A percentile compares a stretch with the other conserved stretches of the same genome.
Conservation (phyloP, 2,113 vertebrate species). For the Seriola aureovittata region DNA sequence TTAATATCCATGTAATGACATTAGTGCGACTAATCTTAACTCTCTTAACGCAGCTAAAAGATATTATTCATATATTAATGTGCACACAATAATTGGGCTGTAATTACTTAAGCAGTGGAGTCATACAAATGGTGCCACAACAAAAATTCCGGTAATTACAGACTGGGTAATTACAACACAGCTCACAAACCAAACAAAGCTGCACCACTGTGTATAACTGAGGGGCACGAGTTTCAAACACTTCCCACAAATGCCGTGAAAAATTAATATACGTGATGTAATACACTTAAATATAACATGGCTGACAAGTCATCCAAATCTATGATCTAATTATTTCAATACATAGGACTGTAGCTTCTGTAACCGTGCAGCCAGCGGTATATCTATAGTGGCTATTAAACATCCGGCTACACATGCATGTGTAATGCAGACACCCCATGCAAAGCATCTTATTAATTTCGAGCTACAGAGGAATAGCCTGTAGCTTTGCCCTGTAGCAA, state of each 20-base stretch:
- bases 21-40: conserved; percentile 20
- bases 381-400: not conserved
- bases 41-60: conserved; percentile 10
- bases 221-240: conserved; percentile 7
- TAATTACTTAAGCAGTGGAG: conserved; percentile 51
- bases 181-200: conserved; percentile 41
- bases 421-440: conserved; percentile 32
- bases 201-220: not conserved
- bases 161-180: conserved; percentile 50
- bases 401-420: conserved; percentile 11
- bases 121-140: conserved; percentile 44
- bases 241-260: not conserved
- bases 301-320: conserved; percentile 16
- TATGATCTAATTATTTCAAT: conserved; percentile 36
- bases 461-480: conserved; percentile 14
- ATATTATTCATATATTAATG: conserved; percentile 42
- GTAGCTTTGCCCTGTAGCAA: conserved; percentile 18
- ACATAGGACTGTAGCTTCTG: conserved; percentile 11
- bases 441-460: conserved; percentile 7
- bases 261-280: conserved; percentile 34
- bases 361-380: not conserved
- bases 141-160: conserved; percentile 62
- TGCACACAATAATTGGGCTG: conserved; percentile 25
- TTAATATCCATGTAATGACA: conserved; percentile 14
- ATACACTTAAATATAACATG: conserved; percentile 1